These are phyloP conservation scores for Spisula solida DNA, from an alignment of 2,888 invertebrate genomes.

Conservation along the genomic window DNA sequence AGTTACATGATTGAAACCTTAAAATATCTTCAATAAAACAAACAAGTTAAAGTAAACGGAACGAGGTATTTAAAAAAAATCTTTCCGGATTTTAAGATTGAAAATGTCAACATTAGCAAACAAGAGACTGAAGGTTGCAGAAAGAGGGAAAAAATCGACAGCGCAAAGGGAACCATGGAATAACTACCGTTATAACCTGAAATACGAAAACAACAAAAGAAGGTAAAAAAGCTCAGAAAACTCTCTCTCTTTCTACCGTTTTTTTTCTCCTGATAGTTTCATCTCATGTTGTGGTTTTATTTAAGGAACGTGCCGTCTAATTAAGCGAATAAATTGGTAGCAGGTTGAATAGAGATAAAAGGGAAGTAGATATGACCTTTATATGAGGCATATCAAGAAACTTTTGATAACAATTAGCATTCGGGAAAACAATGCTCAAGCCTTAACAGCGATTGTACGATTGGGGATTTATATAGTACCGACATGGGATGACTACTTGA, in stretches of 20 bases:
- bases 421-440: not conserved
- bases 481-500: not conserved
- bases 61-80: not conserved
- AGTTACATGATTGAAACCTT: not conserved
- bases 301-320: conserved; percentile 29
- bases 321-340: conserved; percentile 34
- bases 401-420: conserved; percentile 19
- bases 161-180: no score
- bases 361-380: conserved; percentile 10
- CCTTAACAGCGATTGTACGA: not conserved
- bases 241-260: not conserved
- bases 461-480: not conserved
- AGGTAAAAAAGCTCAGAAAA: not conserved
- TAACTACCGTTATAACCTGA: no score
- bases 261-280: not conserved
- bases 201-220: not conserved
- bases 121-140: no score
- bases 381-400: not conserved
- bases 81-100: no score
- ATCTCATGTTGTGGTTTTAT: conserved; percentile 21
- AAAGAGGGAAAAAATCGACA: no score
- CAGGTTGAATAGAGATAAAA: conserved; percentile 32
- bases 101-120: no score
- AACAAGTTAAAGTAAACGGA: not conserved
- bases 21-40: not conserved